These are phyloP conservation scores for Hesperophylax magnus DNA, from an alignment of 1,140 invertebrate genomes.

Conservation along the genomic window DNA sequence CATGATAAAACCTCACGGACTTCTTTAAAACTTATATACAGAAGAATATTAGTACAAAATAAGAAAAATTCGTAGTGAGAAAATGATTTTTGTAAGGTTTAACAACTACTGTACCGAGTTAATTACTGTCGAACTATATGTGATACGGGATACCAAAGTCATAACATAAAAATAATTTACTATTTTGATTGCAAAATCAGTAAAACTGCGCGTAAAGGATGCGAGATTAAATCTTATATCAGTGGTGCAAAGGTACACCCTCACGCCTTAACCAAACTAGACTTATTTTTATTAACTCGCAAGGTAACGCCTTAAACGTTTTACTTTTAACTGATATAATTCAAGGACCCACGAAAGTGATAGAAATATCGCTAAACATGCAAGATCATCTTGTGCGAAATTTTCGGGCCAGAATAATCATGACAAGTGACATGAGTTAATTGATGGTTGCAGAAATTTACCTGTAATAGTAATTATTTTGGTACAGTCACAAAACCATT, in stretches of 20 bases:
- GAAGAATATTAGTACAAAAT: too few relatives aligned
- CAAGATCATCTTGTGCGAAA: slow-evolving; percentile 46
- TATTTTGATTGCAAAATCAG: too few relatives aligned
- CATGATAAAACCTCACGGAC: too few relatives aligned
- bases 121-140: too few relatives aligned
- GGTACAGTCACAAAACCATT: slow-evolving; percentile 36
- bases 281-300: not conserved
- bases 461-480: slow-evolving; percentile 1
- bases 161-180: too few relatives aligned
- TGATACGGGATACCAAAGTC: too few relatives aligned
- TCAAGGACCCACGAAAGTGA: not conserved
- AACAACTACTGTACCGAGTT: too few relatives aligned
- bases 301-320: not conserved
- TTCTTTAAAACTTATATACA: too few relatives aligned
- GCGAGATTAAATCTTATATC: slow-evolving; percentile 8
- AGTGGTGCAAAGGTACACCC: slow-evolving; percentile 36
- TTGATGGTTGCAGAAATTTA: slow-evolving; percentile 19
- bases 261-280: slow-evolving; percentile 31
- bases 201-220: too few relatives aligned
- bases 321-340: not conserved
- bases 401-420: slow-evolving; percentile 42
- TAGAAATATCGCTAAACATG: slow-evolving; percentile 41
- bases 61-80: too few relatives aligned
- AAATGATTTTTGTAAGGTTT: too few relatives aligned
- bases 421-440: slow-evolving; percentile 43